Conservation (phyloP, 2,113 vertebrate species). For the Microtus montanus region DNA sequence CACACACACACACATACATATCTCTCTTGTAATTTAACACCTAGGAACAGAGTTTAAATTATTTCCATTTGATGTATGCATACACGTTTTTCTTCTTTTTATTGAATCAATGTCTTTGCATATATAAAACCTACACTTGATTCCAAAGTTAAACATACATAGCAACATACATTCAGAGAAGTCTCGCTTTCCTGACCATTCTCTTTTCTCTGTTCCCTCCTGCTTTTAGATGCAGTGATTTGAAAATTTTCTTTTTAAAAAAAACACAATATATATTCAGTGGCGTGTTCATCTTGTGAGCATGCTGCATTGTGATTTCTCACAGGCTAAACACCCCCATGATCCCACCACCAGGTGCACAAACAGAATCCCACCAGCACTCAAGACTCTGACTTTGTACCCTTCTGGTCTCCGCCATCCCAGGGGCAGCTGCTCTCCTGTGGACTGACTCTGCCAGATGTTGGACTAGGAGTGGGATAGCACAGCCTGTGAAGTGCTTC, state of each 20-base stretch:
- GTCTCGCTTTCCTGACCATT: neutral
- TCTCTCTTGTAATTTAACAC: neutral
- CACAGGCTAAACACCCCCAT: neutral
- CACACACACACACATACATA: neutral
- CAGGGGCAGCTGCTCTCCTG: neutral
- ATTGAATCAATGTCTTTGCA: constrained; percentile 46
- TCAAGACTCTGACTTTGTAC: neutral
- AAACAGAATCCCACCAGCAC: constrained; percentile 20
- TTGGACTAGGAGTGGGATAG: neutral
- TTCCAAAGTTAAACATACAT: neutral
- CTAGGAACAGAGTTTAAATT: constrained; percentile 29
- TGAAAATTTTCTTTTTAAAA: neutral
- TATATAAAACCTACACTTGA: neutral
- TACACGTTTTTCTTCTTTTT: neutral
- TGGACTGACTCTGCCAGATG: neutral
- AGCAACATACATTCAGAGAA: neutral
- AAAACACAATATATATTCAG: neutral
- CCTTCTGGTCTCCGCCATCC: neutral
- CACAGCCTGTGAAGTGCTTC: neutral
- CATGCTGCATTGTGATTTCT: neutral
- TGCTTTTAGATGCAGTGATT: neutral
- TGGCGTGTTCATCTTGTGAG: neutral
- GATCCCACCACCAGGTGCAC: neutral
- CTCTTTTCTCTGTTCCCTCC: neutral
- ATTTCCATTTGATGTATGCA: neutral